These are phyloP conservation scores for Cosmia trapezina DNA, from an alignment of 2,888 invertebrate species.

Conservation along the genomic window DNA sequence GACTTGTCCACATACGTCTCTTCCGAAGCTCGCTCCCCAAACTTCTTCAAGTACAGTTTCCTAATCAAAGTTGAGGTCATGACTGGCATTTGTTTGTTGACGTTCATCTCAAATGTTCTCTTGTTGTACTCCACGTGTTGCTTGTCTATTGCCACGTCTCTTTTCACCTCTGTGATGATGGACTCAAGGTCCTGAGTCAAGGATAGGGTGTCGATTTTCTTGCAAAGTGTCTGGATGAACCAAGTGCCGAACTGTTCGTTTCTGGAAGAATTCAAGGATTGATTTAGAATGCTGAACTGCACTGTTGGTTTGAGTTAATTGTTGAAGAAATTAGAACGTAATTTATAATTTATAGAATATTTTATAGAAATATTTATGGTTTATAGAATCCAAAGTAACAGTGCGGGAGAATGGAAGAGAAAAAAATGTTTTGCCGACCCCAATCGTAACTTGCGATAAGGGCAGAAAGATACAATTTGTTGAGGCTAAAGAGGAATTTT, in stretches of 20 bases:
- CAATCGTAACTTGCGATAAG: neutral
- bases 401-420: neutral
- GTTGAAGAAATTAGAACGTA: neutral
- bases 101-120: slow-evolving; percentile 69
- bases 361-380: too few relatives aligned
- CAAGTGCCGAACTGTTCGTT: slow-evolving; percentile 78
- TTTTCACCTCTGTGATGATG: slow-evolving; percentile 80
- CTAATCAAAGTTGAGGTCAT: slow-evolving; percentile 78
- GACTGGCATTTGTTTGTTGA: slow-evolving; percentile 78
- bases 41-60: slow-evolving; percentile 75
- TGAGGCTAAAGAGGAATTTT: neutral
- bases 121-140: slow-evolving; percentile 71
- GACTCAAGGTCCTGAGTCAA: slow-evolving; percentile 76
- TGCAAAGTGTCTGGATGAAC: slow-evolving; percentile 83
- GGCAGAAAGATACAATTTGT: too few relatives aligned
- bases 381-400: neutral
- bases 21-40: slow-evolving; percentile 52
- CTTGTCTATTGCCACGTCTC: slow-evolving; percentile 79
- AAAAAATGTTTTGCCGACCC: neutral
- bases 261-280: slow-evolving; percentile 65
- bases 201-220: slow-evolving; percentile 75
- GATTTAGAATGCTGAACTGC: slow-evolving; percentile 1
- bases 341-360: too few relatives aligned
- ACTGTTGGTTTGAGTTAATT: neutral
- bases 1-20: slow-evolving; percentile 35